Conservation (phyloP, 2,888 invertebrate species). For the Sisyra nigra region DNA sequence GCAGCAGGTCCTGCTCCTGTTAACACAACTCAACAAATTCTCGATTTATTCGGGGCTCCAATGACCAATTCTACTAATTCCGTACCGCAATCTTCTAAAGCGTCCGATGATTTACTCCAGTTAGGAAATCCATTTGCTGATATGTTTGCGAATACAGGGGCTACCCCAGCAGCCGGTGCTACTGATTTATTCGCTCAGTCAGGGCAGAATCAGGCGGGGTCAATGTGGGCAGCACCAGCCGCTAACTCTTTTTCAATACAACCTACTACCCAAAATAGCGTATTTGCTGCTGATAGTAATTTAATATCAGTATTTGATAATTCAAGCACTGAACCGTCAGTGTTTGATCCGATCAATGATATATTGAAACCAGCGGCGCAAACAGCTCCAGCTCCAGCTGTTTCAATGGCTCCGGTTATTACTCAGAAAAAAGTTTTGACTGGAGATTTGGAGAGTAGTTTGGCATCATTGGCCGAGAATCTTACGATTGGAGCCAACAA, state of each 20-base stretch:
- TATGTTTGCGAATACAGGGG: constrained; percentile 28
- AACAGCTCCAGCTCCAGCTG: constrained; percentile 16
- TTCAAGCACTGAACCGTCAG: constrained; percentile 25
- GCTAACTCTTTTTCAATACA: background rate
- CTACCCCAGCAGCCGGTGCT: background rate
- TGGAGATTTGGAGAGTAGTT: constrained; percentile 85
- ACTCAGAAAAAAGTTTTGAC: constrained; percentile 50
- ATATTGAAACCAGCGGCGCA: constrained; percentile 38
- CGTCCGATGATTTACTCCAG: constrained; percentile 69
- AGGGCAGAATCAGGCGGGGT: background rate
- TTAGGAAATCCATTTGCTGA: constrained; percentile 88
- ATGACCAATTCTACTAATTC: constrained; percentile 25
- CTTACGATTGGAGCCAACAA: constrained; percentile 64
- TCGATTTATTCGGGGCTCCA: constrained; percentile 58
- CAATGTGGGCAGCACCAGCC: background rate
- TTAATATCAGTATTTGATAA: constrained; percentile 33
- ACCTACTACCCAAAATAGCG: constrained; percentile 3
- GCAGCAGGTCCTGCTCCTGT: constrained; percentile 16
- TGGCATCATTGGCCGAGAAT: constrained; percentile 87
- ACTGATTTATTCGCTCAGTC: constrained; percentile 2
- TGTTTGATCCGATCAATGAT: constrained; percentile 42
- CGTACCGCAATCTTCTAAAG: constrained; percentile 32
- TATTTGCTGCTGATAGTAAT: constrained; percentile 23
- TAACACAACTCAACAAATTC: constrained; percentile 36
- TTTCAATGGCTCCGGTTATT: constrained; percentile 21